These are phyloP conservation scores for Epinotia demarniana DNA, from an alignment of 2,888 invertebrate genomes.

Conservation along the genomic window DNA sequence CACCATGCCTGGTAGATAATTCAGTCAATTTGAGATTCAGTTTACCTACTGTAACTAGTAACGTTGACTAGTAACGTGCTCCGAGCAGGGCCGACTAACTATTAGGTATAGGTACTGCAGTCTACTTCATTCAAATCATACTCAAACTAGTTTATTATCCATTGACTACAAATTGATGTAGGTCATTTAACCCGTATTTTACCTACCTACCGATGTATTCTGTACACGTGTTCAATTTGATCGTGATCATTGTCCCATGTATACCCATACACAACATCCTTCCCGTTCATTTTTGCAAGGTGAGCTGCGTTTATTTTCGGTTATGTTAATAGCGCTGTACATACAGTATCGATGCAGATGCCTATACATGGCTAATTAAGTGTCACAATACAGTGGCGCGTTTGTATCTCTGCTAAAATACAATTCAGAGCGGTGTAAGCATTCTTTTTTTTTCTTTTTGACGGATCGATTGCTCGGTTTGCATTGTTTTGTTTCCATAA, in stretches of 20 bases:
- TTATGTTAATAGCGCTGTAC: neutral
- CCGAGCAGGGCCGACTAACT: neutral
- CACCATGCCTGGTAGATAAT: conserved; percentile 42
- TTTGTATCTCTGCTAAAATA: neutral
- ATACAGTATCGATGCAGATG: neutral
- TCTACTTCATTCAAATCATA: conserved; percentile 26
- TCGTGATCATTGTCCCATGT: neutral
- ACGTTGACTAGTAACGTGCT: too few species aligned
- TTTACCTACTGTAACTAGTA: conserved; percentile 54
- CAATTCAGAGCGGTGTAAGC: too few species aligned
- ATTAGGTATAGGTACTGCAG: conserved; percentile 21
- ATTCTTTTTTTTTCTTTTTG: neutral
- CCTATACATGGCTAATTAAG: neutral
- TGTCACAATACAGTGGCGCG: neutral
- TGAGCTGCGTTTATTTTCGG: conserved; percentile 23
- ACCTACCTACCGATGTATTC: conserved; percentile 15
- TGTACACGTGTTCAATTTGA: conserved; percentile 18
- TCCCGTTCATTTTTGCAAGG: conserved; percentile 13
- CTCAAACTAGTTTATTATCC: conserved; percentile 25
- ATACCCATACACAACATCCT: neutral
- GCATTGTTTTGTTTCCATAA: neutral
- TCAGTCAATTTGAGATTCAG: conserved; percentile 62
- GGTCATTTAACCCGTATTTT: conserved; percentile 14
- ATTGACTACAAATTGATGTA: conserved; percentile 36
- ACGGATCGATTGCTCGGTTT: neutral